phyloP scores from a whole-genome alignment of 2,797 vertebrate species.

The Fistularia tabacaria region DNA sequence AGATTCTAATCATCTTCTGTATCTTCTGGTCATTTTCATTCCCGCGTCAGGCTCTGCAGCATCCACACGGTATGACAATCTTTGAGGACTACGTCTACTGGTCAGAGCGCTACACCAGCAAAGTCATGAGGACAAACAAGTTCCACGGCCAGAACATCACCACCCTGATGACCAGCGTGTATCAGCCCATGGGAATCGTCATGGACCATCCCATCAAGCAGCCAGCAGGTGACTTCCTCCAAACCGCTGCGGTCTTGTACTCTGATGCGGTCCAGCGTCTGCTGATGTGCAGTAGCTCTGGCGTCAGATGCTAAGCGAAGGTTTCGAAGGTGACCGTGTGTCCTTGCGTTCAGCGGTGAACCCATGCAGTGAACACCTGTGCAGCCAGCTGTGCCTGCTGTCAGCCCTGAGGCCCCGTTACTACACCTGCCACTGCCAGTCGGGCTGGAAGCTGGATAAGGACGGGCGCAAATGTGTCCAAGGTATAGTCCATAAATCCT shows the following conservation, averaged over 20 bases:
- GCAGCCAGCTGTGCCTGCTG: conserved; percentile 89
- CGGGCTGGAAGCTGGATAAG: conserved; percentile 83
- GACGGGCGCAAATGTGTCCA: conserved; percentile 82
- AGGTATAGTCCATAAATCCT: conserved; percentile 68
- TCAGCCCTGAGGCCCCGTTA: conserved; percentile 77
- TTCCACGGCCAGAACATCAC: conserved; percentile 89
- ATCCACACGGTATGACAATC: conserved; percentile 85
- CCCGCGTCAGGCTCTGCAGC: conserved; percentile 78
- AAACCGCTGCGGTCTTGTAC: too few relatives aligned
- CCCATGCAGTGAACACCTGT: conserved; percentile 78
- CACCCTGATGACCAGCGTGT: conserved; percentile 76
- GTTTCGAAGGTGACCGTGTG: conserved; percentile 13
- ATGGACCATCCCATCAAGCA: conserved; percentile 86
- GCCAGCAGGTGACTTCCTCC: conserved; percentile 73
- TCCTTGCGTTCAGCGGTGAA: conserved; percentile 73
- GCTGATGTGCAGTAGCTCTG: not conserved
- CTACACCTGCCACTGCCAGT: conserved; percentile 88
- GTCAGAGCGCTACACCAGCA: conserved; percentile 81
- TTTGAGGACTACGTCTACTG: conserved; percentile 92
- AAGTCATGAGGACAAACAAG: conserved; percentile 87
- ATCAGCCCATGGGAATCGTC: conserved; percentile 83
- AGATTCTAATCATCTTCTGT: not conserved
- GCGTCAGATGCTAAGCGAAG: too few relatives aligned
- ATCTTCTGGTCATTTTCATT: too few relatives aligned
- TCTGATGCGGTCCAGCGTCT: not conserved